Base-by-base conservation (phyloP, 2,113 vertebrate species). In the Pseudolaguvia tuberculata region DNA sequence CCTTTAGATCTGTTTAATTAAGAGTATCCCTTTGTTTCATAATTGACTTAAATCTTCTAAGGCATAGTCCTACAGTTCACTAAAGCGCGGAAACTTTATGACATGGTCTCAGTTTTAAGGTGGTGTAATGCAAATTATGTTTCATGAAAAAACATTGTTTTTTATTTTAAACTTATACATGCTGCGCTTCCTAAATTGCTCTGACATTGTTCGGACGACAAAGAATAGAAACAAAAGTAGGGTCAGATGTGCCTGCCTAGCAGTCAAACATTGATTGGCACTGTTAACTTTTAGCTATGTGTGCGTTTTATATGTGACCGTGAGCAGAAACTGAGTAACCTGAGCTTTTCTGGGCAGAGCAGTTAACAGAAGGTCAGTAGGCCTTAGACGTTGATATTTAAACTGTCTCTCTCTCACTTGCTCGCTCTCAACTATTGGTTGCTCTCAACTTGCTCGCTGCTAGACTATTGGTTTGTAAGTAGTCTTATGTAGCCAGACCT, bases 371-470 rank as follows among this genome's bases (percentile, higher is more conserved):
- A 71, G 69, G 53, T 47, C 47, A 27, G 66, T 65, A 55, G 55
- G 27, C 23, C 3, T n/a, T 68, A 58, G 61, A 48, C 68, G 56
- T n/a, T 70, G 66, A 75, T 76, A 75, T 47, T 13, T 47, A 57
- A 72, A 68, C 55, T 29, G 23, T 51, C 57, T 2, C 3, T 70
- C 21, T 75, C 14, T 42, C 57, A 56, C 23, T 50, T n/a, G 25
- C 31, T 48, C 50, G 47, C 31, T 59, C 23, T 75, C 58, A 50
- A 47, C 18, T n/a, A 52, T 73, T 52, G 63, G 18, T 48, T 25
- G 25, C 12, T 63, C 63, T 20, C 53, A 51, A 52, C 55, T 23
- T 35, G 14, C 42, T 72, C 25, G 23, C 25, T 29, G 51, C 42
- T 55, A 73, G 70, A 1, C 35, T 25, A 7, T 55, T 71, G 42